These are phyloP conservation scores for Circaetus cinerascens DNA, from an alignment of 2,113 vertebrate genomes.

Conservation along the genomic window DNA sequence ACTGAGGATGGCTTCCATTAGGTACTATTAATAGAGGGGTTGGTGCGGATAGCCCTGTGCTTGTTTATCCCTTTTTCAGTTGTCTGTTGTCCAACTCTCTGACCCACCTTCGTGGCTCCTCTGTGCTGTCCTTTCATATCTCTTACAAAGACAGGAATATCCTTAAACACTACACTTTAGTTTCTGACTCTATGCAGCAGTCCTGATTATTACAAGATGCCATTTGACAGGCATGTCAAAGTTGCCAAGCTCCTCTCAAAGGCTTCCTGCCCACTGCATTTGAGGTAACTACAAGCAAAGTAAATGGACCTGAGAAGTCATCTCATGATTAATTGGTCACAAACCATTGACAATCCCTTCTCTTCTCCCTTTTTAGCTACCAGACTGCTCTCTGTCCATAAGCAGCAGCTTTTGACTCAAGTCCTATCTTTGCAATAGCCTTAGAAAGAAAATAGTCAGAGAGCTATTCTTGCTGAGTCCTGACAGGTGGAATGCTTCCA, in stretches of 20 bases:
- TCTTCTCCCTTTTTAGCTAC: neutral
- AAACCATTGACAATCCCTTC: neutral
- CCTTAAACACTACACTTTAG: neutral
- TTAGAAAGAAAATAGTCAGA: neutral
- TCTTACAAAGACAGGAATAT: neutral
- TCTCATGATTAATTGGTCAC: neutral
- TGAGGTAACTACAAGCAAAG: neutral
- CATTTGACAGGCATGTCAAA: neutral
- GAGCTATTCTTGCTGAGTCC: neutral
- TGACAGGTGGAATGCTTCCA: neutral
- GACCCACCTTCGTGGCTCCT: neutral
- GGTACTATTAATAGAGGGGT: fast-evolving
- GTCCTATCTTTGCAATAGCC: neutral
- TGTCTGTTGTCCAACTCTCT: neutral
- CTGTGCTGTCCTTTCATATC: neutral
- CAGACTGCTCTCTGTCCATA: neutral
- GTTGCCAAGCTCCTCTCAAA: neutral
- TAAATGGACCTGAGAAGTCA: neutral
- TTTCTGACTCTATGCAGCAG: neutral
- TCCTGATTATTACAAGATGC: neutral
- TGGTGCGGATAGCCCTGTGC: neutral
- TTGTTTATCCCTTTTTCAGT: neutral
- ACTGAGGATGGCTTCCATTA: neutral
- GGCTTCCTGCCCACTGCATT: neutral
- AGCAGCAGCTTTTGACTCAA: neutral